These are phyloP conservation scores for Semibalanus balanoides DNA, from an alignment of 1,140 invertebrate species.

Conservation along the genomic window DNA sequence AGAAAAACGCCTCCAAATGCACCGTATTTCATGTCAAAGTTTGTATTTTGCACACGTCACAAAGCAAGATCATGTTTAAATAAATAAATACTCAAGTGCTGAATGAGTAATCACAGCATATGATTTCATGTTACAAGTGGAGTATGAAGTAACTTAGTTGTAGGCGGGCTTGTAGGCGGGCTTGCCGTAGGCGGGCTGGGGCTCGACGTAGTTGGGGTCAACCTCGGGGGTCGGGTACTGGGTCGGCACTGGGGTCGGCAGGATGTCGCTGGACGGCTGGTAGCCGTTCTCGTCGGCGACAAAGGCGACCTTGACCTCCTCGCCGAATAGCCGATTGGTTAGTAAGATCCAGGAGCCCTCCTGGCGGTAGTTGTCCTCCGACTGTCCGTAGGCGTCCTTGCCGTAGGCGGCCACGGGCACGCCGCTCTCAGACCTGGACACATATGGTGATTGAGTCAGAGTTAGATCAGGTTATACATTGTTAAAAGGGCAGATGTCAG, in stretches of 20 bases:
- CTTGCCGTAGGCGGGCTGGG: background rate
- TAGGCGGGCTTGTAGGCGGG: too few relatives aligned
- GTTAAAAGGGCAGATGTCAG: too few relatives aligned
- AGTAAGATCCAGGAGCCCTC: background rate
- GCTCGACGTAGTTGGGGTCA: background rate
- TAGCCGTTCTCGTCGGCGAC: slow-evolving; percentile 1
- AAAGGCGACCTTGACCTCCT: background rate
- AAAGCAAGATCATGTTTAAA: background rate
- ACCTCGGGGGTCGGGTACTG: background rate
- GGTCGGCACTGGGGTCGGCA: background rate
- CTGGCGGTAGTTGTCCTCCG: background rate
- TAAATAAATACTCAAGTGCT: background rate
- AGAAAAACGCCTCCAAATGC: too few relatives aligned
- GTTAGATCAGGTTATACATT: too few relatives aligned
- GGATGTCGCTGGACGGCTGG: background rate
- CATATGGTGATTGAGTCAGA: too few relatives aligned
- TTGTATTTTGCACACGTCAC: background rate
- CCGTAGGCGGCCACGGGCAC: background rate
- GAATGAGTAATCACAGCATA: background rate
- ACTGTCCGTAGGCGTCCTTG: background rate
- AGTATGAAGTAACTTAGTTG: too few relatives aligned
- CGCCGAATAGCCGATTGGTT: background rate
- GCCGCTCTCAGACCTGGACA: background rate
- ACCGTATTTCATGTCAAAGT: too few relatives aligned
- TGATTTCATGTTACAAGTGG: background rate